These are phyloP conservation scores for Cheirogaleus medius DNA, from an alignment of 2,113 vertebrate species.

Conservation along the genomic window DNA sequence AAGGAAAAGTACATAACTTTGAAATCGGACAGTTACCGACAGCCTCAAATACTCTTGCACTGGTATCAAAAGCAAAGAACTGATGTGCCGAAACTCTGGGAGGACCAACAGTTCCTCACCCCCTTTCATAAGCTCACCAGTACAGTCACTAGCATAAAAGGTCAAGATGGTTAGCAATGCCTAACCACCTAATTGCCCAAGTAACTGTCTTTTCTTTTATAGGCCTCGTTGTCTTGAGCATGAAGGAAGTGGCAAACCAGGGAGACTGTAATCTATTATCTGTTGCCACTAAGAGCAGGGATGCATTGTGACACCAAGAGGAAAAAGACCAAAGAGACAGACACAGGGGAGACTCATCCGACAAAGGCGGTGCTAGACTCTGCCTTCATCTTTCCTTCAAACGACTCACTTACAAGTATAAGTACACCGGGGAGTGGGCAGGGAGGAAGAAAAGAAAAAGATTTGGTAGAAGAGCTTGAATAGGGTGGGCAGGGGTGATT, in stretches of 20 bases:
- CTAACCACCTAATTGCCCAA: slow-evolving; percentile 86
- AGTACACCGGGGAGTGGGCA: not conserved
- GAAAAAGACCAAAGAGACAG: slow-evolving; percentile 55
- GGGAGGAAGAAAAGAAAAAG: not conserved
- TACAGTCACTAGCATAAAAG: slow-evolving; percentile 54
- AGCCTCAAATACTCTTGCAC: not conserved
- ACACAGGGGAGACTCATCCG: slow-evolving; percentile 5
- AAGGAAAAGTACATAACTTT: not conserved
- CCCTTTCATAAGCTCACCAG: slow-evolving; percentile 74
- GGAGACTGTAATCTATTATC: slow-evolving; percentile 75
- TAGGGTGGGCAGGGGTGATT: not conserved
- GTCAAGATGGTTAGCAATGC: slow-evolving; percentile 62
- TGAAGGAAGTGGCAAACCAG: slow-evolving; percentile 85
- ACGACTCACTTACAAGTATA: not conserved
- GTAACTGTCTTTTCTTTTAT: slow-evolving; percentile 81
- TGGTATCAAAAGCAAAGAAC: not conserved
- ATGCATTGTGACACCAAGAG: slow-evolving; percentile 38
- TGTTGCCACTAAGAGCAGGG: slow-evolving; percentile 49
- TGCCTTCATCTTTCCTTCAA: not conserved
- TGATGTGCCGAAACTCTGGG: not conserved
- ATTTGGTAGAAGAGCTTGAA: not conserved
- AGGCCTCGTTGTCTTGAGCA: slow-evolving; percentile 73
- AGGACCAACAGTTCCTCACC: slow-evolving; percentile 63
- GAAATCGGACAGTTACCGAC: not conserved
- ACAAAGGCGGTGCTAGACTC: not conserved